These are phyloP conservation scores for Propithecus coquereli DNA, from an alignment of 2,113 vertebrate species.

Conservation along the genomic window DNA sequence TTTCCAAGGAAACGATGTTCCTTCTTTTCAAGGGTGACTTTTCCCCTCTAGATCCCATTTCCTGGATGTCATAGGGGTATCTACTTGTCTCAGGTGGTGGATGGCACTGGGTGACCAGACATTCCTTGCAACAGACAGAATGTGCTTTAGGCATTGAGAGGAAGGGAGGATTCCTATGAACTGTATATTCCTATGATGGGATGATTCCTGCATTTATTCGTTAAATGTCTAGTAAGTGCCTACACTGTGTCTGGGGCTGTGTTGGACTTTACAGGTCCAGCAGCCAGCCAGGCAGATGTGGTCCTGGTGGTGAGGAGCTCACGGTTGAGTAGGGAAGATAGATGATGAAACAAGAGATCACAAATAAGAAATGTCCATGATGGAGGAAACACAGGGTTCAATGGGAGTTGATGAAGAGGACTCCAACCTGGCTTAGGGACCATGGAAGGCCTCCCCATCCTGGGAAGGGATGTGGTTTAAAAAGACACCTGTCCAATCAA, in stretches of 20 bases:
- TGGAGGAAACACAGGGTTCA: background rate
- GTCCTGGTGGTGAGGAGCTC: background rate
- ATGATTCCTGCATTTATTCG: background rate
- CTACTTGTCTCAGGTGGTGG: background rate
- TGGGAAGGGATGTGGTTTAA: background rate
- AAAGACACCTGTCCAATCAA: background rate
- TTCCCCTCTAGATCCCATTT: background rate
- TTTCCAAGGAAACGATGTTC: background rate
- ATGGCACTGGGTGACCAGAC: background rate
- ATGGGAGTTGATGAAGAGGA: background rate
- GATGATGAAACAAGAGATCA: background rate
- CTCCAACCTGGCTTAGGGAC: background rate
- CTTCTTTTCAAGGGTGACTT: background rate
- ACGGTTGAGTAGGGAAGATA: background rate
- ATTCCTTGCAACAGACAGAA: background rate
- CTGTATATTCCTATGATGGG: background rate
- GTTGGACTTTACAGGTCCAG: background rate
- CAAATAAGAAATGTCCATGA: background rate
- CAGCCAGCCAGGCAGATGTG: background rate
- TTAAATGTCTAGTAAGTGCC: background rate
- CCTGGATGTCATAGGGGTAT: background rate
- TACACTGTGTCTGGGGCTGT: background rate
- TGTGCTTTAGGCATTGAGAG: background rate
- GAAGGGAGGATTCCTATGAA: background rate
- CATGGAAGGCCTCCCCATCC: background rate